Conservation (phyloP, 2,888 invertebrate genomes). For the Lasioglossum pauxillum region DNA sequence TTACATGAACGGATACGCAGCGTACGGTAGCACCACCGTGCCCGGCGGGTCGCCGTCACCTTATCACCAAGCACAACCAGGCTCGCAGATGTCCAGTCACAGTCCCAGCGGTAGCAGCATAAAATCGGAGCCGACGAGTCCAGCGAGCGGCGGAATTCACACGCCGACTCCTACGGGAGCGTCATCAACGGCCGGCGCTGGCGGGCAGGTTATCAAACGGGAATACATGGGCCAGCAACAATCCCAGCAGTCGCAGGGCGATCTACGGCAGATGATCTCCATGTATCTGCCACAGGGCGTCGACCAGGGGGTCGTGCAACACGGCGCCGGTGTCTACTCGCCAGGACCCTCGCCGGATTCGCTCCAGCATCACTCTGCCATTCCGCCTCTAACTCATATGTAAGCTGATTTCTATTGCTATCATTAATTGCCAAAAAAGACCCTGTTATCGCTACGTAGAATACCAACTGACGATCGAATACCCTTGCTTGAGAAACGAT, state of each 20-base stretch:
- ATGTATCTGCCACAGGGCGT: constrained; percentile 91
- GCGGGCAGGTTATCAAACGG: constrained; percentile 75
- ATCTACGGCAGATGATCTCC: constrained; percentile 90
- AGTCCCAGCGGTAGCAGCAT: constrained; percentile 95
- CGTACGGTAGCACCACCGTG: constrained; percentile 88
- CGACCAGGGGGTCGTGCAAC: constrained; percentile 88
- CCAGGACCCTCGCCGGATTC: constrained; percentile 88
- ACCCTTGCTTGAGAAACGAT: neutral
- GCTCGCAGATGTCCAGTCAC: constrained; percentile 89
- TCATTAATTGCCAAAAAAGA: neutral
- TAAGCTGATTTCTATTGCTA: constrained; percentile 82
- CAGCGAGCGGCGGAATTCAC: constrained; percentile 88
- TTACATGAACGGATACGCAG: constrained; percentile 90
- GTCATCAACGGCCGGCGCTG: constrained; percentile 74
- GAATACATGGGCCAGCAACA: constrained; percentile 84
- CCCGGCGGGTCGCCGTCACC: constrained; percentile 89
- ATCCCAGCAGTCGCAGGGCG: constrained; percentile 86
- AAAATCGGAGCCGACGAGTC: constrained; percentile 95
- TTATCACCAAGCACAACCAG: constrained; percentile 89
- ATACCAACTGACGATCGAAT: neutral
- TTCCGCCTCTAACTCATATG: constrained; percentile 88
- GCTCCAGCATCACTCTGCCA: constrained; percentile 82
- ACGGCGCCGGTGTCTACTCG: constrained; percentile 85
- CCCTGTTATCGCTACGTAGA: neutral
- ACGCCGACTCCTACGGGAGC: constrained; percentile 85